phyloP scores from a whole-genome alignment of 2,888 invertebrate species.

The Acrocyrtus sp. region DNA sequence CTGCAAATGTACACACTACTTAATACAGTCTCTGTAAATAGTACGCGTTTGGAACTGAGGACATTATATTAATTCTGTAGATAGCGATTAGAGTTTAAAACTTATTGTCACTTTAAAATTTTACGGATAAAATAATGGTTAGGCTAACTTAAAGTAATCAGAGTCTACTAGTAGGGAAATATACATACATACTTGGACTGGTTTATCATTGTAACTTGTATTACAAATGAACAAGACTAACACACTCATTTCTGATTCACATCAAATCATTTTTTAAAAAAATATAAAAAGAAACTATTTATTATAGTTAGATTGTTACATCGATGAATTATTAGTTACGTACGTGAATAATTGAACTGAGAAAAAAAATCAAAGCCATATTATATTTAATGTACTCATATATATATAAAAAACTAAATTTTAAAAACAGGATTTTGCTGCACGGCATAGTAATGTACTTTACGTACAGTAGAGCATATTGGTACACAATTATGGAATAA shows the following conservation, averaged over 20 bases:
- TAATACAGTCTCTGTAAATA: too few species aligned
- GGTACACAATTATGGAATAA: too few species aligned
- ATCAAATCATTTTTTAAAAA: constrained; percentile 12
- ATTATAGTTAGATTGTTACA: not conserved
- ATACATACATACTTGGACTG: constrained; percentile 20
- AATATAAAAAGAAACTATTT: constrained; percentile 12
- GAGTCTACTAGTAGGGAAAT: too few species aligned
- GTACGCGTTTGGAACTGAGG: not conserved
- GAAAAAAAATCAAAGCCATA: constrained; percentile 12
- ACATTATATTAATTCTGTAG: too few species aligned
- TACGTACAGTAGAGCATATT: too few species aligned
- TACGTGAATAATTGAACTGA: not conserved
- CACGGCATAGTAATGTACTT: too few species aligned
- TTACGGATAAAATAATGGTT: too few species aligned
- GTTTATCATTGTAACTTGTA: constrained; percentile 33
- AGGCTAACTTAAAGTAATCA: too few species aligned
- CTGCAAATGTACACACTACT: not conserved
- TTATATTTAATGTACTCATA: too few species aligned
- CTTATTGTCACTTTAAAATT: too few species aligned
- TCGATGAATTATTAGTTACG: not conserved
- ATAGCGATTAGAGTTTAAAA: too few species aligned
- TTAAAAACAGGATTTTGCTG: not conserved
- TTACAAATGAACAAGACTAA: constrained; percentile 51
- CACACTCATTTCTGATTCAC: constrained; percentile 27
- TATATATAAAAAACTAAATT: too few species aligned